phyloP scores from a whole-genome alignment of 2,797 vertebrate species.

The Channa striata region DNA sequence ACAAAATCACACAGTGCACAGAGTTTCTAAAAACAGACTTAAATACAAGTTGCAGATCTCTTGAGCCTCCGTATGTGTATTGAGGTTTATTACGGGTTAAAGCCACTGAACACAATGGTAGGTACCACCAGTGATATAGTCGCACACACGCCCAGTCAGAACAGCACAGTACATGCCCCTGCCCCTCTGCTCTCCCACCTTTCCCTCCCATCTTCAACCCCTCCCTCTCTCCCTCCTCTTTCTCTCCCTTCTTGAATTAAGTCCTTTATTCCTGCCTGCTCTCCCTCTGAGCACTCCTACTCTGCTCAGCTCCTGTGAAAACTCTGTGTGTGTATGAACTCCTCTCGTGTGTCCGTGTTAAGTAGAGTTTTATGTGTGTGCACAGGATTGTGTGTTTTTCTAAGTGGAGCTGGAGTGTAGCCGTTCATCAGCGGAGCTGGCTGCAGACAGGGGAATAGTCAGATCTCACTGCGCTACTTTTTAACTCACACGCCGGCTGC shows the following conservation, averaged over 20 bases:
- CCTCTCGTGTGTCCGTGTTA: constrained; percentile 67
- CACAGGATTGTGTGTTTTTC: constrained; percentile 75
- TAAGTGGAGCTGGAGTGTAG: constrained; percentile 79
- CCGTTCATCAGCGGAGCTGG: constrained; percentile 71
- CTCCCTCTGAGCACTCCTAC: constrained; percentile 74
- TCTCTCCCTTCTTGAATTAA: constrained; percentile 78
- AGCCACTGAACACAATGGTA: constrained; percentile 20
- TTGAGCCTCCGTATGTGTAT: not conserved
- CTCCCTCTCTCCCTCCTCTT: constrained; percentile 49
- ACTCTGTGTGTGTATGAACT: constrained; percentile 57
- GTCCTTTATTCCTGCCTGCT: constrained; percentile 82
- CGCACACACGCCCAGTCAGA: constrained; percentile 17
- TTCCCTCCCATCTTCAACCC: constrained; percentile 58
- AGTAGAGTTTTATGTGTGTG: constrained; percentile 70
- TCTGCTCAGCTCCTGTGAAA: constrained; percentile 68
- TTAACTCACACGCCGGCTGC: constrained; percentile 59
- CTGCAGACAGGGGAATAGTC: constrained; percentile 67
- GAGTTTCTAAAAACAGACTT: not conserved
- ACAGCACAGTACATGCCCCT: constrained; percentile 46
- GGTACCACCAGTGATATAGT: constrained; percentile 25
- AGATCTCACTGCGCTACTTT: constrained; percentile 53
- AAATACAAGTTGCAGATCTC: constrained; percentile 1
- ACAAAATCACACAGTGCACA: not conserved
- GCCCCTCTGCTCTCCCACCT: constrained; percentile 73
- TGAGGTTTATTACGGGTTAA: not conserved